Base-by-base conservation (phyloP, 2,888 invertebrate genomes). In the Troilus luridus region DNA sequence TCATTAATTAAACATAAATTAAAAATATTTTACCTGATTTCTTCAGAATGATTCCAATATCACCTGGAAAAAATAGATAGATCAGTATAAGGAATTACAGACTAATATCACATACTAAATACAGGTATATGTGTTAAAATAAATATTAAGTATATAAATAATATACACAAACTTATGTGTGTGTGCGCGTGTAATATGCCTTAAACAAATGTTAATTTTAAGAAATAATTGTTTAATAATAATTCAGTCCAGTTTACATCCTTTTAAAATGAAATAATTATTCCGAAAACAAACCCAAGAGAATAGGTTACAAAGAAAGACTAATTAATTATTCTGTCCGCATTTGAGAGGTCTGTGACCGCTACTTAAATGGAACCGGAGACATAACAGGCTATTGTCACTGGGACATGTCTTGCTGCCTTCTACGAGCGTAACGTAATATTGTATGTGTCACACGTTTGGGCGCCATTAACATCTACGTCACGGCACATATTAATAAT, bases 311-410 rank as follows among this genome's bases (percentile, higher is more conserved):
- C 14, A 6, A 14, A 24, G 24, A n/a, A 14, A 27, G 0, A 24
- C 27, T 27, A 67, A 67, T 67, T 67, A 67, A 67, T 67, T 67
- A 67, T 67, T 67, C 67, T 11, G 27, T 27, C 24, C 14, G 27
- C 27, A 8, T 67, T 27, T 1, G 1, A 67, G 67, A 41, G 67
- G 67, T 67, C 67, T 67, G 67, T 67, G 67, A 67, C 67, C 67
- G 67, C 67, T 67, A 67, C 67, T 27, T 67, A 67, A 67, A 77
- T 41, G 72, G 41, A 41, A 77, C 72, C 19, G 72, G 41, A 2
- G 27, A 27, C 41, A 77, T 77, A 77, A 77, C 72, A 77, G 72
- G 41, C 72, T 77, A 77, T 77, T 77, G 72, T 77, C 41, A 19
- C 17, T 17, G 72, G 41, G 19, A 41, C 72, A 41, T 77, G 27